Percentiles rank a stretch among this genome's conserved stretches.
Conservation (phyloP, 2,888 invertebrate genomes). For the Scrobipalpa atriplicella region DNA sequence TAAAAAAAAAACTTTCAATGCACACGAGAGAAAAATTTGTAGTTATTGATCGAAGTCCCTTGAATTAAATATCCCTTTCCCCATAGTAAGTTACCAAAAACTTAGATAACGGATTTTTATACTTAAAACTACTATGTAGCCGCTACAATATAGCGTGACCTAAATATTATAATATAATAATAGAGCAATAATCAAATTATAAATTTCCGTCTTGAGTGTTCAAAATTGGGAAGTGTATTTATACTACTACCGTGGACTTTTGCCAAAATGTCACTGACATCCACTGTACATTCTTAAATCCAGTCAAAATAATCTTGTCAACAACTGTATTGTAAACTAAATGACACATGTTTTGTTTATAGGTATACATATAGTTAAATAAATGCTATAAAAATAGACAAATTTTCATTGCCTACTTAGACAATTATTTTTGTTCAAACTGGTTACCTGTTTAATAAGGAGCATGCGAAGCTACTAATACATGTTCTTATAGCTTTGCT, state of each 20-base stretch:
- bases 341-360: conserved; percentile 39
- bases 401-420: not conserved
- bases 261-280: conserved; percentile 80
- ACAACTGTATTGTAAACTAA: conserved; percentile 38
- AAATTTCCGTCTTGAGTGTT: conserved; percentile 46
- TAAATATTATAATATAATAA: conserved; percentile 53
- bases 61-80: too few relatives aligned
- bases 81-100: not conserved
- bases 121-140: not conserved
- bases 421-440: too few relatives aligned
- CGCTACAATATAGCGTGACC: conserved; percentile 33
- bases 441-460: too few relatives aligned
- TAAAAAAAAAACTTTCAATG: too few relatives aligned
- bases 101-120: not conserved
- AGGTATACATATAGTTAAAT: not conserved
- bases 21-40: too few relatives aligned
- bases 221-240: conserved; percentile 71
- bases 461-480: too few relatives aligned
- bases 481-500: too few relatives aligned
- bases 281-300: conserved; percentile 60
- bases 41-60: too few relatives aligned
- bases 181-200: conserved; percentile 68
- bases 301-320: conserved; percentile 53
- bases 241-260: conserved; percentile 72
- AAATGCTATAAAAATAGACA: not conserved